These are phyloP conservation scores for Iguana delicatissima DNA, from an alignment of 2,797 vertebrate species.

Conservation along the genomic window DNA sequence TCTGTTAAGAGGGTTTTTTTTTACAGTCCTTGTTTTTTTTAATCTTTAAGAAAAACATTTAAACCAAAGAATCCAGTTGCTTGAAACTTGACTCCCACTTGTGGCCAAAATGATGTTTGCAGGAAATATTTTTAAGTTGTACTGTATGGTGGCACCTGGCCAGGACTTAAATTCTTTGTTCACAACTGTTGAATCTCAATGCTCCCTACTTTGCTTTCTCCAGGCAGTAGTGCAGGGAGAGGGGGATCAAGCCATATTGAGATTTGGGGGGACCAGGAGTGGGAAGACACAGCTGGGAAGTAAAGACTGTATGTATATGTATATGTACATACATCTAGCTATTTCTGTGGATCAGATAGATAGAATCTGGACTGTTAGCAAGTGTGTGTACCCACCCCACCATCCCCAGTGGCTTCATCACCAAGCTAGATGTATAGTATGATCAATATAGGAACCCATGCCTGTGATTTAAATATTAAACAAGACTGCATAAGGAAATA, in stretches of 20 bases:
- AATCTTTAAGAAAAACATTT: constrained; percentile 27
- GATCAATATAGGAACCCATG: neutral
- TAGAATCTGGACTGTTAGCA: too few relatives aligned
- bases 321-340: neutral
- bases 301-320: neutral
- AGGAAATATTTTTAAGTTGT: constrained; percentile 73
- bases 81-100: constrained; percentile 70
- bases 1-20: constrained; percentile 1
- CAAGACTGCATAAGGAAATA: fast-evolving
- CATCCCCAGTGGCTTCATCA: neutral
- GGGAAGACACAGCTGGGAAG: neutral
- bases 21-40: constrained; percentile 37
- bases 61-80: constrained; percentile 63
- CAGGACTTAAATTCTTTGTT: neutral
- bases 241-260: neutral
- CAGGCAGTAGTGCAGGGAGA: neutral
- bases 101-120: constrained; percentile 68
- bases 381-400: neutral
- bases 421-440: neutral
- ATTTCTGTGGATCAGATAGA: neutral
- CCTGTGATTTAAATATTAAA: neutral
- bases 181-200: neutral
- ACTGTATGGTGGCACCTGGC: constrained; percentile 20
- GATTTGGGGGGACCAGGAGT: neutral
- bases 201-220: constrained; percentile 6